A percentile compares a stretch with the other conserved stretches of the same genome.
These are phyloP conservation scores for Apamea epomidion DNA, from an alignment of 2,888 invertebrate species.

Conservation along the genomic window DNA sequence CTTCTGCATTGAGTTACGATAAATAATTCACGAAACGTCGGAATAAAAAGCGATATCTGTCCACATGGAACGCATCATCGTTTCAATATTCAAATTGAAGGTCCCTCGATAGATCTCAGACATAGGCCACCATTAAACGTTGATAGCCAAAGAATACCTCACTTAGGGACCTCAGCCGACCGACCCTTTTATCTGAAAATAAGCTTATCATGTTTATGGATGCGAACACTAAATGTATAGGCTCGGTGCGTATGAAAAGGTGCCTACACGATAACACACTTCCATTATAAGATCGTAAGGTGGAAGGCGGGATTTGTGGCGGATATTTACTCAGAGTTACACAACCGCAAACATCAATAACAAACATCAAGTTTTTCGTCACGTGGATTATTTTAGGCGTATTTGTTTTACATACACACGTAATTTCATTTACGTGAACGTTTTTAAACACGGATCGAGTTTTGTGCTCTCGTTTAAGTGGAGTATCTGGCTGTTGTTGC, in stretches of 20 bases:
- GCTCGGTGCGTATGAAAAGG: constrained; percentile 78
- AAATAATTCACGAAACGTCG: constrained; percentile 73
- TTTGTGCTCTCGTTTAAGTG: constrained; percentile 13
- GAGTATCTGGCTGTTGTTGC: background rate
- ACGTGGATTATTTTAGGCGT: constrained; percentile 30
- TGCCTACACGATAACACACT: constrained; percentile 80
- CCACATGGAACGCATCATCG: constrained; percentile 74
- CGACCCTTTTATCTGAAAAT: constrained; percentile 89
- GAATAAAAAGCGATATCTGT: constrained; percentile 78
- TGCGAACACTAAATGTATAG: constrained; percentile 82
- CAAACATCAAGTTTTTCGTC: constrained; percentile 52
- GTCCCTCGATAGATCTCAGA: constrained; percentile 84
- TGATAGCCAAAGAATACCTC: constrained; percentile 88
- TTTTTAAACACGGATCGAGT: constrained; percentile 28
- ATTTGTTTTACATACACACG: constrained; percentile 35
- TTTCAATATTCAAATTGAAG: constrained; percentile 89
- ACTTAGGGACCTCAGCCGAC: constrained; percentile 83
- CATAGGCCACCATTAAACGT: constrained; percentile 85
- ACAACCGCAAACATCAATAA: constrained; percentile 61
- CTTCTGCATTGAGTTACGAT: constrained; percentile 48
- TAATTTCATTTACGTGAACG: constrained; percentile 35
- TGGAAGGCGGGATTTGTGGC: constrained; percentile 72
- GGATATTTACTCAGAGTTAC: constrained; percentile 58
- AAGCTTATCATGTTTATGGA: constrained; percentile 89
- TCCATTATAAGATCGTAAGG: constrained; percentile 78